Percentiles rank a stretch among this genome's conserved stretches.
phyloP scores from a whole-genome alignment of 2,888 invertebrate genomes.

The Sesamia inferens region DNA sequence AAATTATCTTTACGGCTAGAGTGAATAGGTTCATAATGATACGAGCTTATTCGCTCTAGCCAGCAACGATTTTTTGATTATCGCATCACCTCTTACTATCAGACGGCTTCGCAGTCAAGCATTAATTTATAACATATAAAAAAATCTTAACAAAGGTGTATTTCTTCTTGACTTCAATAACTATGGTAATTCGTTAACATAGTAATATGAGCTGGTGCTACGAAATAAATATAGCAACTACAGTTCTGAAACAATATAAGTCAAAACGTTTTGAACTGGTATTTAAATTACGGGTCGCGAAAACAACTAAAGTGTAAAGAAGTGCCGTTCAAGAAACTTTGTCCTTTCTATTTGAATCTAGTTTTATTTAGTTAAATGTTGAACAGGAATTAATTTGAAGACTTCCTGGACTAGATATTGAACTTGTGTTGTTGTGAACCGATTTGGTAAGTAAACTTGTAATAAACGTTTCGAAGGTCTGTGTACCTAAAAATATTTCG shows the following conservation, averaged over 20 bases:
- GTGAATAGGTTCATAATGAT: too few relatives aligned
- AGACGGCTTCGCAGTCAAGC: too few relatives aligned
- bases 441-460: conserved; percentile 26
- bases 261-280: conserved; percentile 7
- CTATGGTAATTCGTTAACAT: not conserved
- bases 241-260: conserved; percentile 8
- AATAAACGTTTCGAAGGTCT: conserved; percentile 8
- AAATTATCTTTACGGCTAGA: too few relatives aligned
- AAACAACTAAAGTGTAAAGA: conserved; percentile 51
- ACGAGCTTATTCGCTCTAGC: too few relatives aligned
- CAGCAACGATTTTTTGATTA: too few relatives aligned
- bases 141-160: not conserved
- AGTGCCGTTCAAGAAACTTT: conserved; percentile 43
- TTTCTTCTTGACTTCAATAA: not conserved
- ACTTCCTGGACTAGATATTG: conserved; percentile 31
- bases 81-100: too few relatives aligned
- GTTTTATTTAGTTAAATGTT: conserved; percentile 54
- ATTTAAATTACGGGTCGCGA: conserved; percentile 43
- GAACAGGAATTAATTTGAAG: conserved; percentile 55
- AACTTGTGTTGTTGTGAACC: conserved; percentile 20
- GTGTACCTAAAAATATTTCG: conserved; percentile 11
- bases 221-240: not conserved
- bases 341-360: conserved; percentile 51
- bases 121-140: too few relatives aligned
- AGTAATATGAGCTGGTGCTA: not conserved